Conservation (phyloP, 2,888 invertebrate genomes). For the Carpatolechia fugitivella region DNA sequence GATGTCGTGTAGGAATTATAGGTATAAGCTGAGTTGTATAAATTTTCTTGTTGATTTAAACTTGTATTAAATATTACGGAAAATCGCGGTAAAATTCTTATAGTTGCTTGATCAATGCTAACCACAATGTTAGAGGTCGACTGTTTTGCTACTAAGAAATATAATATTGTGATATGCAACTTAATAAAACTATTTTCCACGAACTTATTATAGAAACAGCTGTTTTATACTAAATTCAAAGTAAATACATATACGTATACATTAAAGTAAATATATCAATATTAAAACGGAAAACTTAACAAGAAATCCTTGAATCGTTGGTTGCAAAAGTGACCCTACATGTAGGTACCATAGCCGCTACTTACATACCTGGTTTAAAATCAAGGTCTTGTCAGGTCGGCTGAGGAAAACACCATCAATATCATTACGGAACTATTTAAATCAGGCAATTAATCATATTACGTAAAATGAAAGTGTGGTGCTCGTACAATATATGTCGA, state of each 20-base stretch:
- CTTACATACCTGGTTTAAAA: slow-evolving; percentile 13
- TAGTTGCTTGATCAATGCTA: no score
- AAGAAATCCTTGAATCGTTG: slow-evolving; percentile 31
- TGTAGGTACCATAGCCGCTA: slow-evolving; percentile 1
- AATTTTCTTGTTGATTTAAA: no score
- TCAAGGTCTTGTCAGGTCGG: slow-evolving; percentile 15
- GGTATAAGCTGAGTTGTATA: no score
- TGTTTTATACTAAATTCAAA: no score
- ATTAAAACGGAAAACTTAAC: slow-evolving; percentile 17
- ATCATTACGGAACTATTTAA: slow-evolving; percentile 5
- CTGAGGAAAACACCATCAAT: slow-evolving; percentile 8
- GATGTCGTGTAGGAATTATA: no score
- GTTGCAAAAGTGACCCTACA: slow-evolving; percentile 30
- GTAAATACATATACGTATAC: not conserved
- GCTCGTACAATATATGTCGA: not conserved
- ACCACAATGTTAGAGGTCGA: no score
- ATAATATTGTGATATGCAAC: no score
- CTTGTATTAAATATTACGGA: no score
- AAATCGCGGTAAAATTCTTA: no score
- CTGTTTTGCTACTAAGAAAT: no score
- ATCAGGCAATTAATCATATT: not conserved
- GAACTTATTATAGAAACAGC: no score
- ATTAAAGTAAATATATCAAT: not conserved
- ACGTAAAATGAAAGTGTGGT: slow-evolving; percentile 12
- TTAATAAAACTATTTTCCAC: no score